Base-by-base conservation (phyloP, 1,140 invertebrate species). In the Potamilus streckersoni region DNA sequence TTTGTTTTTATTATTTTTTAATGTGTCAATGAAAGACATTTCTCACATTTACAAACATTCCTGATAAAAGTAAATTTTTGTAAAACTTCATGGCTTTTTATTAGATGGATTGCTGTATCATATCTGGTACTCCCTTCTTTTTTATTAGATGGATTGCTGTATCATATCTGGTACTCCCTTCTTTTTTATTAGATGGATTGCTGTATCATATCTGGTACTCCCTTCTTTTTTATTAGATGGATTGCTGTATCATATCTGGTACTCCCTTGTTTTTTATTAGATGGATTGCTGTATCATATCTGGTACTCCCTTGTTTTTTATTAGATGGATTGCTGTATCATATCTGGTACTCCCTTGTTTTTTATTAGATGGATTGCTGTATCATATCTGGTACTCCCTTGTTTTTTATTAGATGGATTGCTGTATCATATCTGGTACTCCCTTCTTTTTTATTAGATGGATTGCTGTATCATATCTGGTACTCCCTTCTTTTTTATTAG, bases 281-380 rank as follows among this genome's bases (percentile, higher is more conserved):
- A n/a, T n/a, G n/a, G n/a, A n/a, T n/a, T n/a, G n/a, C n/a, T n/a
- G n/a, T 31, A 80, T 56, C 76, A 80, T 49, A 76, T 86, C 14
- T 88, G 87, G 87, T 73, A 80, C 20, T 76, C 80, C 11, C 57
- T 86, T 58, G 66, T 86, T n/a, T n/a, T n/a, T n/a, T n/a, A n/a
- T n/a, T n/a, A n/a, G n/a, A n/a, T n/a, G n/a, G n/a, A n/a, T n/a
- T n/a, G n/a, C n/a, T n/a, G n/a, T 31, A 80, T 56, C 76, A 80
- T 49, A 76, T 86, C 14, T 88, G 87, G 87, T 73, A 80, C 20
- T 76, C 80, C 11, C 57, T 86, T 58, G 66, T 86, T n/a, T n/a
- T n/a, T n/a, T n/a, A n/a, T n/a, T n/a, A n/a, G n/a, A n/a, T n/a
- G n/a, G n/a, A n/a, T n/a, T n/a, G n/a, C n/a, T n/a, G n/a, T 31